These are phyloP conservation scores for Taenioides sp. DNA, from an alignment of 2,797 vertebrate species.

Conservation along the genomic window DNA sequence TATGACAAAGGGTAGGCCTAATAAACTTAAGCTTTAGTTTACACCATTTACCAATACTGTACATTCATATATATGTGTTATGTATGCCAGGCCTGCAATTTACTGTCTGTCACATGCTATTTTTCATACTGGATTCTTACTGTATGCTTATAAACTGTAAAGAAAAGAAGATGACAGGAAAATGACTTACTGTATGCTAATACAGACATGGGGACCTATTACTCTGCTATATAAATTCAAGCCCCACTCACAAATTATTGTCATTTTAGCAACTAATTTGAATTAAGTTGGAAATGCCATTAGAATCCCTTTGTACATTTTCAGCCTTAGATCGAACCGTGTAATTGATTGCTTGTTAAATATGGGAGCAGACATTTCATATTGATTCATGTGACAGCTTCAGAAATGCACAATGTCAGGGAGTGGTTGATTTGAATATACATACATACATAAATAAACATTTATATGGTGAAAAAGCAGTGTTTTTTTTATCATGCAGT, in stretches of 20 bases:
- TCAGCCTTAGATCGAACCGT: slow-evolving; percentile 41
- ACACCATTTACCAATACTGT: no score
- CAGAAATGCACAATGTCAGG: slow-evolving; percentile 17
- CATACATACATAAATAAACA: slow-evolving; percentile 48
- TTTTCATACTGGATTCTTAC: neutral
- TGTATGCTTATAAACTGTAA: neutral
- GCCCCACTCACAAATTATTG: slow-evolving; percentile 34
- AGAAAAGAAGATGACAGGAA: slow-evolving; percentile 7
- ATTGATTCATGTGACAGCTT: slow-evolving; percentile 61
- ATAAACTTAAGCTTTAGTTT: no score
- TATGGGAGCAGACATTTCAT: slow-evolving; percentile 55
- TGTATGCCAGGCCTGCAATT: no score
- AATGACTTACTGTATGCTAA: slow-evolving; percentile 4
- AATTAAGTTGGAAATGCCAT: slow-evolving; percentile 55
- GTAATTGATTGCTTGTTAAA: slow-evolving; percentile 64
- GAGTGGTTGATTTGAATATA: slow-evolving; percentile 36
- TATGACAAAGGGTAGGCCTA: no score
- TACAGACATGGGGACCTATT: slow-evolving; percentile 32
- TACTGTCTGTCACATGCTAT: neutral
- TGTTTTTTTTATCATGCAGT: slow-evolving; percentile 53
- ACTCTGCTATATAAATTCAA: slow-evolving; percentile 49
- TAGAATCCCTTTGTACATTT: slow-evolving; percentile 54
- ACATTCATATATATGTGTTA: no score
- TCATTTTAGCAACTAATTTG: slow-evolving; percentile 41
- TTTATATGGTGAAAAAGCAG: slow-evolving; percentile 37